Conservation (phyloP, 1,140 invertebrate species). For the Vanessa atalanta region DNA sequence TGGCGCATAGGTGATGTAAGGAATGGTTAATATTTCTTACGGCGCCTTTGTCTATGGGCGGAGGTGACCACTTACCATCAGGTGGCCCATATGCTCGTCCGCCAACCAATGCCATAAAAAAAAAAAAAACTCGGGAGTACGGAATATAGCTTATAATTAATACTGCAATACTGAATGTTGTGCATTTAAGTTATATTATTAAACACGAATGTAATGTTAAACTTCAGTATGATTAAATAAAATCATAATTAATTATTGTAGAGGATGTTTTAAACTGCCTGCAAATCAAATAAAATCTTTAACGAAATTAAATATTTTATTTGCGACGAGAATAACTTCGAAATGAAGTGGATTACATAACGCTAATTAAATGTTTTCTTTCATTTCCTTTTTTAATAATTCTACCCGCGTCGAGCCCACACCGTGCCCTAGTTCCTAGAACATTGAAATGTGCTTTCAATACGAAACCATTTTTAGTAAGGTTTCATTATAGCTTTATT, state of each 20-base stretch:
- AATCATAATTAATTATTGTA: neutral
- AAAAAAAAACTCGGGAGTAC: too few species aligned
- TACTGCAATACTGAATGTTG: neutral
- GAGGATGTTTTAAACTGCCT: neutral
- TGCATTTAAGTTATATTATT: too few species aligned
- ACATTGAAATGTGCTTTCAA: conserved; percentile 44
- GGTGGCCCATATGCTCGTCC: too few species aligned
- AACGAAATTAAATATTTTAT: conserved; percentile 23
- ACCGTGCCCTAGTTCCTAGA: conserved; percentile 44
- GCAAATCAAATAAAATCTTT: conserved; percentile 7
- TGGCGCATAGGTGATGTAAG: too few species aligned
- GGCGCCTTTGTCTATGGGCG: too few species aligned
- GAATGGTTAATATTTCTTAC: too few species aligned
- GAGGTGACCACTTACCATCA: too few species aligned
- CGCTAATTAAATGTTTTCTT: conserved; percentile 37
- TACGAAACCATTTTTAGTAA: conserved; percentile 56
- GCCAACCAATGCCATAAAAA: too few species aligned
- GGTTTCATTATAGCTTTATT: conserved; percentile 54
- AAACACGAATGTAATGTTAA: too few species aligned
- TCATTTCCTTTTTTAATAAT: conserved; percentile 25
- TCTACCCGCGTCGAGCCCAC: conserved; percentile 11
- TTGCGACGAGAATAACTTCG: conserved; percentile 32
- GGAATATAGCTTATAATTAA: conserved; percentile 1
- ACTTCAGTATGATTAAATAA: too few species aligned
- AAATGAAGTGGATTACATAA: conserved; percentile 14